phyloP scores from a whole-genome alignment of 2,888 invertebrate species.

The Alitta virens region DNA sequence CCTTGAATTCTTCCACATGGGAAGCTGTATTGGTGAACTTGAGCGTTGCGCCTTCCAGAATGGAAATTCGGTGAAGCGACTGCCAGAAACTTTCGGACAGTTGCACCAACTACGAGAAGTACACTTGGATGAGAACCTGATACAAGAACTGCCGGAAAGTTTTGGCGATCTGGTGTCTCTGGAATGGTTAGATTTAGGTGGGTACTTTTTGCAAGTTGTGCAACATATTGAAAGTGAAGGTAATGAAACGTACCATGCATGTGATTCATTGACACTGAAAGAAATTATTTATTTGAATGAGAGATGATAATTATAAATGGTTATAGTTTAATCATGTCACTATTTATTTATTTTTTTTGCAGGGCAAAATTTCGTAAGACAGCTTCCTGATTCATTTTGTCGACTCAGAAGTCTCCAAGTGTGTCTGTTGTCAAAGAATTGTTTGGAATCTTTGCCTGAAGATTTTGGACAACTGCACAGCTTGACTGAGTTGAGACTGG shows the following conservation, averaged over 20 bases:
- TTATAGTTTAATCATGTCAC: too few species aligned
- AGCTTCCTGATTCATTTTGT: slow-evolving; percentile 4
- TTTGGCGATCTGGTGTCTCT: slow-evolving; percentile 41
- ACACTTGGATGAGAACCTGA: slow-evolving; percentile 44
- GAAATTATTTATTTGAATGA: too few species aligned
- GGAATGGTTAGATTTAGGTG: slow-evolving; percentile 46
- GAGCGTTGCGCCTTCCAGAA: slow-evolving; percentile 45
- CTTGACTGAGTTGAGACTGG: not conserved
- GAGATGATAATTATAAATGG: too few species aligned
- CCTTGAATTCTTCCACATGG: slow-evolving; percentile 40
- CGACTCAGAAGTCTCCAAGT: not conserved
- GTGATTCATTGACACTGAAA: too few species aligned
- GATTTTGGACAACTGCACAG: not conserved
- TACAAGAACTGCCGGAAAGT: slow-evolving; percentile 38
- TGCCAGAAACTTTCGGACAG: slow-evolving; percentile 38
- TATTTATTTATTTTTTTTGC: not conserved
- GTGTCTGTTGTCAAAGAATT: slow-evolving; percentile 5
- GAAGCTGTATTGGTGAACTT: slow-evolving; percentile 43
- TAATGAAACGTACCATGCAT: too few species aligned
- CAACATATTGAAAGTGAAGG: too few species aligned
- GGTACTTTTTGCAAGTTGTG: slow-evolving; percentile 1
- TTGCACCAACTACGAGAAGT: slow-evolving; percentile 35
- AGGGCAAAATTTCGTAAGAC: slow-evolving; percentile 5
- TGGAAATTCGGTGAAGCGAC: slow-evolving; percentile 43
- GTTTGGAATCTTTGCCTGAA: not conserved